phyloP scores from a whole-genome alignment of 2,888 invertebrate genomes.

The Pinctada fucata region DNA sequence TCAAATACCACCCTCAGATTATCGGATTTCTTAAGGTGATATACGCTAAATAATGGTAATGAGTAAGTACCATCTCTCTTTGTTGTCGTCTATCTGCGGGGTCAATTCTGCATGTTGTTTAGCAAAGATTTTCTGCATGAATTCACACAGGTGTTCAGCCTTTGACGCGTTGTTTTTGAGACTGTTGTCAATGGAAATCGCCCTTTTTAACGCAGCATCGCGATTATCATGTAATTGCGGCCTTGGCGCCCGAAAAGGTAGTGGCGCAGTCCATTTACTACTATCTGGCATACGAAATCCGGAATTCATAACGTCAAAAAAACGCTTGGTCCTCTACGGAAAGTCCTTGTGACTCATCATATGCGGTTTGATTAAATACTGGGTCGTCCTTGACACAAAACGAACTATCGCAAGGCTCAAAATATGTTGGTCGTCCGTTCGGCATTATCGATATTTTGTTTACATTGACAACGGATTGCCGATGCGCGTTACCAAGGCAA shows the following conservation, averaged over 20 bases:
- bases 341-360: slow-evolving; percentile 12
- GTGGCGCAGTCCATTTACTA: background rate
- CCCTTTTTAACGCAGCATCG: background rate
- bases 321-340: background rate
- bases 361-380: slow-evolving; percentile 7
- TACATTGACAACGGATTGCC: slow-evolving; percentile 18
- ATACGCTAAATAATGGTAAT: slow-evolving; percentile 2
- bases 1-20: slow-evolving; percentile 1
- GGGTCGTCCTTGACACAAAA: slow-evolving; percentile 12
- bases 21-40: background rate
- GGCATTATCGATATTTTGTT: too few species aligned
- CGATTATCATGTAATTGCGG: background rate
- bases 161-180: background rate
- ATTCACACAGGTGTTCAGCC: slow-evolving; percentile 5
- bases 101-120: background rate
- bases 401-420: slow-evolving; percentile 24
- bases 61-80: background rate
- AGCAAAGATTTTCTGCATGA: background rate
- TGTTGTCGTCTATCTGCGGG: background rate
- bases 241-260: background rate
- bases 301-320: background rate
- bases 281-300: background rate
- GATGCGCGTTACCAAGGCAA: slow-evolving; percentile 21
- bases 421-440: slow-evolving; percentile 14
- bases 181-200: background rate